Evolutionary conservation across 2,797 vertebrate genomes (phyloP).

Genomic region (Myotis daubentonii): DNA sequence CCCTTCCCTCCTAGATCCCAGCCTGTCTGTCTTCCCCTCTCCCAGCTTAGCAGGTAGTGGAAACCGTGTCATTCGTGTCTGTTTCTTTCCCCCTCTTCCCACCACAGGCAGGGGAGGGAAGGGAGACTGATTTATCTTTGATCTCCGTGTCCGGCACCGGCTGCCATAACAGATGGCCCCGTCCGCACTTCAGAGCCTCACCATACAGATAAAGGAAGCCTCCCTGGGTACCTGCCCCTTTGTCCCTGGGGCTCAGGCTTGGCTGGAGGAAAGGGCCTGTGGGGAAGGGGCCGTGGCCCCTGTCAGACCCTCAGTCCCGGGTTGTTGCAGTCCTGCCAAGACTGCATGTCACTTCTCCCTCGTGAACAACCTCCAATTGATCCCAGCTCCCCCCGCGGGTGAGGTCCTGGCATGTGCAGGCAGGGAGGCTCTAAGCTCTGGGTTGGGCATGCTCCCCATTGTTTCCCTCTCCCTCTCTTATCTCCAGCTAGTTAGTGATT

Average conservation of each 20-base stretch:
- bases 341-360: background rate
- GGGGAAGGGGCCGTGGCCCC: background rate
- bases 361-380: background rate
- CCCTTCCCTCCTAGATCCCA: background rate
- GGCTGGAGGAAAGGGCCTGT: background rate
- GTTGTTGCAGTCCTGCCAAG: background rate
- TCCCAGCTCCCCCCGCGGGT: background rate
- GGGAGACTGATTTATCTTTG: background rate
- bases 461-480: conserved; percentile 74
- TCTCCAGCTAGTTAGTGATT: conserved; percentile 80
- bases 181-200: background rate
- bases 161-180: background rate
- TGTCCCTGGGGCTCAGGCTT: background rate
- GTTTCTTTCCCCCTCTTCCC: background rate
- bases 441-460: conserved; percentile 75
- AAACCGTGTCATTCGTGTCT: background rate
- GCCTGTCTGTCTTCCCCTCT: background rate
- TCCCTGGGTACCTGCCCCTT: background rate
- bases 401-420: conserved; percentile 55
- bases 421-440: conserved; percentile 60
- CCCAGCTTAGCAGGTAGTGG: background rate
- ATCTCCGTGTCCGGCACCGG: background rate
- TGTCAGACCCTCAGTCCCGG: background rate
- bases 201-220: background rate
- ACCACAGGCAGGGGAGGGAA: background rate